Evolutionary conservation across 35 echinoderm and acorn worm genomes (phyloP), one percentile per base, ranked within the genome.

Genomic region (Diadema setosum): DNA sequence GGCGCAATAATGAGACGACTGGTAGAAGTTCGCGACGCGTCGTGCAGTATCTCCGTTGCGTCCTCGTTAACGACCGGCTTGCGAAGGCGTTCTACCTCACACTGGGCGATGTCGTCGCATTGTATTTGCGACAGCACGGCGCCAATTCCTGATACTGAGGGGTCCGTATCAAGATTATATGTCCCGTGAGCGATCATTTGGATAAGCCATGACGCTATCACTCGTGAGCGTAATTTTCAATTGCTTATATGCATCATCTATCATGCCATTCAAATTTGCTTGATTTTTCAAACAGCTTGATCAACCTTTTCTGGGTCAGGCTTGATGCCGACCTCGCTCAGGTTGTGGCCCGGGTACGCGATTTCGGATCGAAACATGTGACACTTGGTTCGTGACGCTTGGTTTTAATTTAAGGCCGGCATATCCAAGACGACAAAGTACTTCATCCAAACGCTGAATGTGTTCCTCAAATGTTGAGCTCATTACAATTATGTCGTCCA

Each of bases 131-230:
- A 88, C 29, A 96, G 33, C 2, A 75, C 64, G 1, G 82, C 83
- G 5, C 93, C 93, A 12, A 91, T 92, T 20, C 48, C 94, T 18
- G 17, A 58, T 18, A 89, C 52, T 0, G 76, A 88, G 26, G 94
- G 85, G 86, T 96, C 94, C 0, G 94, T 92, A 45, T 96, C 90
- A 3, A 96, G 34, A 40, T 92, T 89, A 37, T 85, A 92, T 14
- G 52, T 58, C 9, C 70, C 81, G 0, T 88, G n/a, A n/a, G n/a
- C n/a, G 36, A 2, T n/a, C 11, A 2, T 74, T 21, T 2, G 89
- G 89, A 27, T 86, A 91, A 2, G 16, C 55, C 21, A 86, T 32
- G 5, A 86, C 39, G 1, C n/a, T 30, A 6, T 29, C 58, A 2
- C 9, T 11, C 15, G 18, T 64, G 17, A 91, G 39, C 20, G 4